Base-by-base conservation (phyloP, 2,113 vertebrate genomes). In the Mobula birostris region DNA sequence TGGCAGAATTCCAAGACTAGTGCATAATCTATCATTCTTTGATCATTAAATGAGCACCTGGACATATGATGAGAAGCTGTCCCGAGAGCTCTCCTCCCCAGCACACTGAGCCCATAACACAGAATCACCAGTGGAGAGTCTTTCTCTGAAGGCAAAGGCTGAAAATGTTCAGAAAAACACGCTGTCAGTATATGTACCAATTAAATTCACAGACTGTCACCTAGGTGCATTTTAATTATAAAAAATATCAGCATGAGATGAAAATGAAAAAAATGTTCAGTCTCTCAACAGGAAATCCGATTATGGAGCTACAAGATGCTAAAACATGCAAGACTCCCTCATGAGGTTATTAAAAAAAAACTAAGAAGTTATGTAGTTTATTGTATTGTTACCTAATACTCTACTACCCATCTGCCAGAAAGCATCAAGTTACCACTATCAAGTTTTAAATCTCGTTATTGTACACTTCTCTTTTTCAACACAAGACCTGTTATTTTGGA, bases 11-110 rank as follows among this genome's bases (percentile, higher is more conserved):
- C 68, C 90, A 74, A 36, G 66, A 74, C 9, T 72, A 19, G 19
- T 56, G 40, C 12, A 27, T 24, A 93, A 74, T 74, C 24, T 15
- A 74, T 24, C 70, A 93, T 29, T 19, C 70, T 14, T 74, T 19
- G 24, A 93, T 74, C 48, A 93, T 36, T 29, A 40, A 76, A 21
- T 29, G 40, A 74, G 68, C 96, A 99, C 99, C 99, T 99, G 95
- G 99, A 99, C 98, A 99, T 99, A 94, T 99, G 98, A 96, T 99
- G 99, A 17, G 99, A 98, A 40, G 99, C 98, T 24, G 98, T 99
- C 80, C 99, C 99, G 95, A 99, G 94, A 5, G 99, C 99, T 97
- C 99, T 97, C 94, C 99, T 97, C 21, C 99, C 98, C 96, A 99
- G 97, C 95, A 99, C 98, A 96, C 98, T 99, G 21, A 99, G 96